Evolutionary conservation across 2,113 vertebrate genomes (phyloP).

Genomic region (Chloebia gouldiae): DNA sequence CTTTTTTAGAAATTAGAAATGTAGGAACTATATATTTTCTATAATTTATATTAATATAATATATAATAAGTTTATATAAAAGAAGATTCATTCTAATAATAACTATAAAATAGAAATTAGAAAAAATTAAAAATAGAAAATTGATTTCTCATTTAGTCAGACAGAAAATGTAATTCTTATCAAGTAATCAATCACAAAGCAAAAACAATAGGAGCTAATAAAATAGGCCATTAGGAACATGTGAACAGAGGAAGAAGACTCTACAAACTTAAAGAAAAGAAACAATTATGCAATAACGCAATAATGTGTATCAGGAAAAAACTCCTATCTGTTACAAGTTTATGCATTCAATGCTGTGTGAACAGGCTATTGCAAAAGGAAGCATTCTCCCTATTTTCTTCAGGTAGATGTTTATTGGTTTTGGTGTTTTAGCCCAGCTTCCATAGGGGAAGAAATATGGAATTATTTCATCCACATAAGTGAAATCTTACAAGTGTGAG

Average conservation of each 20-base stretch:
- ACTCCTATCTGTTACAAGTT: background rate
- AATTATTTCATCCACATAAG: background rate
- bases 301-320: background rate
- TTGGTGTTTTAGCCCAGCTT: background rate
- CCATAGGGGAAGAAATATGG: background rate
- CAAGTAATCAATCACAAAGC: background rate
- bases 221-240: background rate
- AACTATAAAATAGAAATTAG: background rate
- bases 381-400: background rate
- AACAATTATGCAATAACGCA: background rate
- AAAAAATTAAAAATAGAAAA: background rate
- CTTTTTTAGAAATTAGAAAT: background rate
- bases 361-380: background rate
- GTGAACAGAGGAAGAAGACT: background rate
- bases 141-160: background rate
- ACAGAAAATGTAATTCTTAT: background rate
- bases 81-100: background rate
- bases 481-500: background rate
- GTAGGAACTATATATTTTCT: background rate
- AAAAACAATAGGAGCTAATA: background rate
- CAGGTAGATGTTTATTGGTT: background rate
- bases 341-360: background rate
- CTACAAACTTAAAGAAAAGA: background rate
- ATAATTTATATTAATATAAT: background rate
- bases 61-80: background rate